These are phyloP conservation scores for Monoplex corrugatus DNA, from an alignment of 2,888 invertebrate genomes.

Conservation along the genomic window DNA sequence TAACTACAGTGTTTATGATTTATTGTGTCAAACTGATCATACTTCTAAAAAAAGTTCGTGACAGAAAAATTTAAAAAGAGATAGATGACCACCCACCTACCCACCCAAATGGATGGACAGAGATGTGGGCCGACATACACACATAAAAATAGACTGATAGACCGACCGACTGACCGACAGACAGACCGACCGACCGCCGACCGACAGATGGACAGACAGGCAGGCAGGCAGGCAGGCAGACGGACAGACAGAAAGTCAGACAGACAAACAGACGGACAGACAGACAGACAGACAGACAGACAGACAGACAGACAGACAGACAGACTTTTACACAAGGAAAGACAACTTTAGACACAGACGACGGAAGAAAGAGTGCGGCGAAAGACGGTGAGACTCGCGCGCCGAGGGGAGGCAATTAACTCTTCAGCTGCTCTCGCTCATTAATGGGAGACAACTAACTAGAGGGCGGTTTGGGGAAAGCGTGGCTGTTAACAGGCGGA, in stretches of 20 bases:
- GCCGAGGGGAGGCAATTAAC: too few relatives aligned
- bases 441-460: too few relatives aligned
- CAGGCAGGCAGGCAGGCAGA: not conserved
- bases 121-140: not conserved
- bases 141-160: not conserved
- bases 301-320: not conserved
- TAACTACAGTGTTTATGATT: too few relatives aligned
- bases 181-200: not conserved
- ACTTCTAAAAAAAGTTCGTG: too few relatives aligned
- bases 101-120: not conserved
- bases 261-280: not conserved
- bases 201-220: not conserved
- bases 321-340: not conserved
- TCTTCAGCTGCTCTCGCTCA: too few relatives aligned
- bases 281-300: too few relatives aligned
- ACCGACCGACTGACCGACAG: not conserved
- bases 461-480: too few relatives aligned
- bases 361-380: not conserved
- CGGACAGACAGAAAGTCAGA: too few relatives aligned
- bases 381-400: too few relatives aligned
- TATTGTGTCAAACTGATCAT: too few relatives aligned
- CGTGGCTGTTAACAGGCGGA: too few relatives aligned
- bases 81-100: not conserved
- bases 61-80: not conserved
- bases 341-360: not conserved